Base-by-base conservation (phyloP, 2,797 vertebrate genomes). In the Premnoplex brunnescens region DNA sequence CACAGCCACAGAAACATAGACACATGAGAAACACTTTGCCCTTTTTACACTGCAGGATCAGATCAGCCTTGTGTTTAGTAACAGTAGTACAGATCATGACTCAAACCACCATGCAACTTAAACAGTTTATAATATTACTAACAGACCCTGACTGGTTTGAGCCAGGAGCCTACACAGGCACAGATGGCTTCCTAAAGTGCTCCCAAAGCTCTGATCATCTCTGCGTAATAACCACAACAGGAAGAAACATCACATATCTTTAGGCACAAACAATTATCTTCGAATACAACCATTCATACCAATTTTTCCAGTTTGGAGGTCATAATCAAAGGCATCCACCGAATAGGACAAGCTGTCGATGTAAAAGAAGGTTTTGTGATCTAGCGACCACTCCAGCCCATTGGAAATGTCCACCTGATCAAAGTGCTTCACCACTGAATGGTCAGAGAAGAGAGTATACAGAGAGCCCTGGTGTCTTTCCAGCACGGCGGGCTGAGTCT, bases 381-480 rank as follows among this genome's bases (percentile, higher is more conserved):
- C 99, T 83, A 98, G 92, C 0, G 99, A 99, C 99, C 99, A 99
- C 84, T 99, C 99, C 97, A 99, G 85, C 27, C 99, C 99, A 7
- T 99, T 99, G 49, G 99, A 99, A 92, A 99, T 98, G 97, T 98
- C 98, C 97, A 99, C 99, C 96, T 98, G 97, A 93, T 98, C 97
- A 59, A 99, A 98, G 88, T 98, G 98, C 93, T 98, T 98, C 92
- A 98, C 97, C 54, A 99, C 98, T 0, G 97, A 98, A 93, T 97
- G 98, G 91, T 99, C 98, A 1, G 98, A 78, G 72, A 94, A 96
- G 63, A 99, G 97, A 0, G 98, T 97, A 74, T 98, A 99, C 60
- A 99, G 91, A 19, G 99, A 98, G 6, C 99, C 99, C 93, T 99
- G 98, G 55, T 81, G 97, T 28, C 93, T 97, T 85, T 99, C 98